phyloP scores from a whole-genome alignment of 1,140 invertebrate species.

The silkworm (Bombyx mori) region ASM3026992v2 NC_085129.1:4541001-4541500 shows the following conservation, averaged over 20 bases:
- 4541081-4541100: constrained; percentile 65
- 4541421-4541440: no score
- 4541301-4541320: no score
- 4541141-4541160: constrained; percentile 8
- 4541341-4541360: no score
- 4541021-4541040: constrained; percentile 36
- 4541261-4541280: background rate
- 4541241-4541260: background rate
- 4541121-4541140: constrained; percentile 55
- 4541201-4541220: no score
- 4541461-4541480: no score
- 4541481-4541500: no score
- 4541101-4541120: constrained; percentile 52
- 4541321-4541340: no score
- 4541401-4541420: no score
- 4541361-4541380: no score
- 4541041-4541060: constrained; percentile 28
- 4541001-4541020: constrained; percentile 40
- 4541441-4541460: no score
- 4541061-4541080: constrained; percentile 43
- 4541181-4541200: background rate
- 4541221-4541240: background rate
- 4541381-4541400: no score
- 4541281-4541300: background rate
- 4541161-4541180: background rate